phyloP scores from a whole-genome alignment of 2,888 invertebrate genomes.

The Drosophila paranaensis region DNA sequence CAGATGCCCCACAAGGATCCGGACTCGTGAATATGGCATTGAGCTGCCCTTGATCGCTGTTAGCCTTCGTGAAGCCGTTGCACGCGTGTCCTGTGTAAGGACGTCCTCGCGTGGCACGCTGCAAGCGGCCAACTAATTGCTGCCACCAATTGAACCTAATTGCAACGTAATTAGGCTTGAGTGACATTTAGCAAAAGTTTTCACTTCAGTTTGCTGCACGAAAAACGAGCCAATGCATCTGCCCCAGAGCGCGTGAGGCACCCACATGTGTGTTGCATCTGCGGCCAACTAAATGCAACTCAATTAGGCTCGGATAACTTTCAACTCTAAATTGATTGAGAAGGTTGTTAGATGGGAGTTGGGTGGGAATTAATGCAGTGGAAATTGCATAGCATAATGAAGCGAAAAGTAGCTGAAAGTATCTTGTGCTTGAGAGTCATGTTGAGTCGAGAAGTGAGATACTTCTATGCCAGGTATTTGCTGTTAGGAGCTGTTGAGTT shows the following conservation, averaged over 20 bases:
- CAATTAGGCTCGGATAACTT: background rate
- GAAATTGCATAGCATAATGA: too few species aligned
- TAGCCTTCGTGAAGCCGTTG: constrained; percentile 56
- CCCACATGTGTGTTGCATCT: background rate
- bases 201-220: background rate
- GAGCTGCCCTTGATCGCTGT: constrained; percentile 73
- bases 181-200: constrained; percentile 31
- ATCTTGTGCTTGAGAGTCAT: too few species aligned
- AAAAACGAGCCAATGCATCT: background rate
- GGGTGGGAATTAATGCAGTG: background rate
- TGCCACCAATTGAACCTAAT: constrained; percentile 33
- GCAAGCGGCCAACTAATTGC: constrained; percentile 13
- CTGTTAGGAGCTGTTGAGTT: too few species aligned
- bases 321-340: background rate
- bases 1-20: constrained; percentile 41
- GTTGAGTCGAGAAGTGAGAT: too few species aligned
- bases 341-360: background rate
- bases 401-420: background rate
- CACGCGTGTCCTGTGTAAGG: constrained; percentile 42
- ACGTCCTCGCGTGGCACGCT: constrained; percentile 5
- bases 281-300: background rate
- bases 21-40: constrained; percentile 48
- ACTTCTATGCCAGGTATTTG: too few species aligned
- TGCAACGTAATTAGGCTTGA: constrained; percentile 52
- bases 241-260: background rate